A percentile compares a stretch with the other conserved stretches of the same genome.
Conservation (phyloP, 2,888 invertebrate genomes). For the Tetranychus piercei region DNA sequence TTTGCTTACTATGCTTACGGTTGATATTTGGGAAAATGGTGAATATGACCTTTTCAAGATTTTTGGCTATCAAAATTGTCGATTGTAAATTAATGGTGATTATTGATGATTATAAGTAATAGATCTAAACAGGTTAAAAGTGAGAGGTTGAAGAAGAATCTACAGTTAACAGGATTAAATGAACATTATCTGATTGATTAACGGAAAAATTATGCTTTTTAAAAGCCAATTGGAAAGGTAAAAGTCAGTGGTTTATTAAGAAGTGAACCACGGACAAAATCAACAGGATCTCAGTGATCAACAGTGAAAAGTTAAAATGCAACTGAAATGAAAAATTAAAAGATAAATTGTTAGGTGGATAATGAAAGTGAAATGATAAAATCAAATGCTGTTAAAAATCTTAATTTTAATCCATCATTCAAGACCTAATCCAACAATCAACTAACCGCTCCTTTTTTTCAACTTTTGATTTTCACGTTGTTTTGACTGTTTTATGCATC, state of each 20-base stretch:
- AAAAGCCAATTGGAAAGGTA: neutral
- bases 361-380: conserved; percentile 9
- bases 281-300: neutral
- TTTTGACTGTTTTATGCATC: conserved; percentile 10
- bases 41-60: neutral
- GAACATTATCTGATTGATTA: neutral
- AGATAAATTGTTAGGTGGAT: conserved; percentile 12
- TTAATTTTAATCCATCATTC: neutral
- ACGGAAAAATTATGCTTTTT: neutral
- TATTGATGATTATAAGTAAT: neutral
- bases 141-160: neutral
- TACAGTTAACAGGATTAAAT: neutral
- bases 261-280: neutral
- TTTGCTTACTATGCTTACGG: neutral
- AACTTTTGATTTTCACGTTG: neutral
- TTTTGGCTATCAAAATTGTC: neutral
- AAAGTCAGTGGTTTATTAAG: no score
- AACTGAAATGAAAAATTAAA: conserved; percentile 5
- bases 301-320: neutral
- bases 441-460: conserved; percentile 9
- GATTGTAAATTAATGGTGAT: neutral
- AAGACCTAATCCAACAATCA: neutral
- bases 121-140: neutral
- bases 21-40: neutral
- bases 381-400: conserved; percentile 7